Evolutionary conservation across 2,888 invertebrate species (phyloP), one percentile per base, ranked within the genome.

Genomic region (Cyaniris semiargus): DNA sequence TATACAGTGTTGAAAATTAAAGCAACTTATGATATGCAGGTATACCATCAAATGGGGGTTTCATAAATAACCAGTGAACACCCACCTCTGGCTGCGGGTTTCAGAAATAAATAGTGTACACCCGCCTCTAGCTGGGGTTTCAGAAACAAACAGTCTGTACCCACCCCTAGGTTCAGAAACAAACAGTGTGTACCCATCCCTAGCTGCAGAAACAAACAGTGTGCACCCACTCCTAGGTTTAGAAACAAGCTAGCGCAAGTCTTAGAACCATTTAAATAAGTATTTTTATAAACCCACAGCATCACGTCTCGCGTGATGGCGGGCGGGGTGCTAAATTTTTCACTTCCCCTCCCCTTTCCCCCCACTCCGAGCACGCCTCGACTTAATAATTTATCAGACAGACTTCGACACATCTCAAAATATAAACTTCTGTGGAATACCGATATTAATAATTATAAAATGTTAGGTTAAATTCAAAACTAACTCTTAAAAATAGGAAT

Each of bases 361-460:
- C 82, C 82, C 82, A 79, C 81, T 83, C 83, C 80, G 10, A 13
- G 5, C 82, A 79, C 81, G 83, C 83, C 84, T 86, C 85, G 81
- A 83, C 85, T 91, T 89, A 89, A 92, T 92, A 92, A 91, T 89
- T 90, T 88, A 91, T 91, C 84, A 89, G 82, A 80, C 83, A 88
- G 87, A 89, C 90, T 89, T 91, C 89, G 89, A 89, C 91, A 90
- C 90, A 89, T 89, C 84, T 88, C 87, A 86, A 87, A 80, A 83
- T 80, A 82, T 80, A 82, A 82, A 81, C 77, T 81, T 80, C 23
- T 23, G n/a, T 21, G 56, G 71, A 31, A 75, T 75, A n/a, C 56
- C n/a, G 53, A 48, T 44, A 74, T 53, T 18, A 15, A 27, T 74
- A 74, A 21, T 74, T 74, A 21, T 48, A 38, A 74, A 53, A 44